Evolutionary conservation across 1,140 invertebrate genomes (phyloP).

Genomic region (Dreissena polymorpha): DNA sequence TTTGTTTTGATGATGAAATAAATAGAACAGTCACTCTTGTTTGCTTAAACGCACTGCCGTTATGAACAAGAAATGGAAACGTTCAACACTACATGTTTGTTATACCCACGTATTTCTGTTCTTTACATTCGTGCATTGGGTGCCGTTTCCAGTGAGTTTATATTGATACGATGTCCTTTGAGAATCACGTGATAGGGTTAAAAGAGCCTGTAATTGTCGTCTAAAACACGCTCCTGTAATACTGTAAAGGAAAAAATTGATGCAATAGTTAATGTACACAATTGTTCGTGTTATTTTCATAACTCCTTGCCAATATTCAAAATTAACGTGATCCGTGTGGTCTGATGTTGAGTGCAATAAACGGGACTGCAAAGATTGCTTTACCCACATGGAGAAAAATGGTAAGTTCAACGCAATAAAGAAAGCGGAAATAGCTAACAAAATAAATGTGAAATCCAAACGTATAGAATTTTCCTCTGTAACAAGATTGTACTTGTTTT

Average conservation of each 20-base stretch:
- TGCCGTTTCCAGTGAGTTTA: no score
- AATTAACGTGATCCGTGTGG: neutral
- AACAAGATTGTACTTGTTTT: slow-evolving; percentile 36
- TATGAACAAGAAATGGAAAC: no score
- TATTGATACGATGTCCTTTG: no score
- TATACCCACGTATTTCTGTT: no score
- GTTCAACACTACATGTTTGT: no score
- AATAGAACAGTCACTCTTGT: no score
- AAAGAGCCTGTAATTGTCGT: slow-evolving; percentile 38
- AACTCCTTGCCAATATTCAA: slow-evolving; percentile 61
- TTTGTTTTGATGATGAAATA: no score
- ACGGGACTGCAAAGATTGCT: slow-evolving; percentile 22
- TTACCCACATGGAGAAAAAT: slow-evolving; percentile 64
- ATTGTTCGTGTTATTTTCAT: slow-evolving; percentile 64
- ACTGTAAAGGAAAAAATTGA: slow-evolving; percentile 74
- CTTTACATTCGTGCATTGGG: no score
- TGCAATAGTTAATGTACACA: slow-evolving; percentile 72
- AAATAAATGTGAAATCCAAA: slow-evolving; percentile 64
- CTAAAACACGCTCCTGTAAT: slow-evolving; percentile 69
- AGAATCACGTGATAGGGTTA: no score
- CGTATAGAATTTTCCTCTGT: slow-evolving; percentile 60
- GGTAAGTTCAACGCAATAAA: slow-evolving; percentile 67
- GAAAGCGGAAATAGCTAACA: slow-evolving; percentile 63
- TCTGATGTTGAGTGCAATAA: no score
- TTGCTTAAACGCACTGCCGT: no score